A percentile compares a stretch with the other conserved stretches of the same genome.
Evolutionary conservation across 2,797 vertebrate species (phyloP).

Genomic region (Thamnophis elegans): DNA sequence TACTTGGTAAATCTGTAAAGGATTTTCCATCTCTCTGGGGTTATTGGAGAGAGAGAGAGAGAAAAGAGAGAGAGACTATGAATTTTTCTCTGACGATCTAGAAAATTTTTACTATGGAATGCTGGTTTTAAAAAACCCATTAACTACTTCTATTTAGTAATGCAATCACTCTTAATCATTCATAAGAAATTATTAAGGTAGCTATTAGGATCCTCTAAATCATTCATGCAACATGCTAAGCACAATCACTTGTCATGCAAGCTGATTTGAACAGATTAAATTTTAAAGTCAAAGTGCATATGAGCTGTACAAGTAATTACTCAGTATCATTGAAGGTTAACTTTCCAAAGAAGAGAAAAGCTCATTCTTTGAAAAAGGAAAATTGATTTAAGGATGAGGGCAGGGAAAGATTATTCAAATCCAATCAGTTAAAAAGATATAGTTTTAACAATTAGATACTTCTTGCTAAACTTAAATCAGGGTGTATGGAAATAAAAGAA

Average conservation of each 20-base stretch:
- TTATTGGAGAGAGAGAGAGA: neutral
- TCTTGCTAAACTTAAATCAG: constrained; percentile 35
- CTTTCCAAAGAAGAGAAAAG: constrained; percentile 57
- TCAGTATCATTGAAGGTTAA: constrained; percentile 57
- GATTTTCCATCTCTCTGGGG: neutral
- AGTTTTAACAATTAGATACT: constrained; percentile 39
- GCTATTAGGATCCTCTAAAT: constrained; percentile 69
- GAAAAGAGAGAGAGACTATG: neutral
- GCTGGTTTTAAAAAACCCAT: constrained; percentile 33
- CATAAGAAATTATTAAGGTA: constrained; percentile 67
- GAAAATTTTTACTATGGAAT: constrained; percentile 3
- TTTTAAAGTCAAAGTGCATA: constrained; percentile 62
- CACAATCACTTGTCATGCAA: constrained; percentile 59
- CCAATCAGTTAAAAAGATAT: neutral
- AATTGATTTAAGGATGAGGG: neutral
- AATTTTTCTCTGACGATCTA: neutral
- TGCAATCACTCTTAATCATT: constrained; percentile 65
- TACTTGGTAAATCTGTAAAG: neutral
- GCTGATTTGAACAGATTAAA: constrained; percentile 66
- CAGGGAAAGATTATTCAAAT: neutral
- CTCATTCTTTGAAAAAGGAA: constrained; percentile 48
- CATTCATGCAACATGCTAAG: constrained; percentile 66
- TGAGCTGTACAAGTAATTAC: constrained; percentile 63
- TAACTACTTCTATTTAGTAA: constrained; percentile 57
- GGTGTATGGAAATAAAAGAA: constrained; percentile 7